Conservation (phyloP, 2,888 invertebrate genomes). For the Globia sparganii region DNA sequence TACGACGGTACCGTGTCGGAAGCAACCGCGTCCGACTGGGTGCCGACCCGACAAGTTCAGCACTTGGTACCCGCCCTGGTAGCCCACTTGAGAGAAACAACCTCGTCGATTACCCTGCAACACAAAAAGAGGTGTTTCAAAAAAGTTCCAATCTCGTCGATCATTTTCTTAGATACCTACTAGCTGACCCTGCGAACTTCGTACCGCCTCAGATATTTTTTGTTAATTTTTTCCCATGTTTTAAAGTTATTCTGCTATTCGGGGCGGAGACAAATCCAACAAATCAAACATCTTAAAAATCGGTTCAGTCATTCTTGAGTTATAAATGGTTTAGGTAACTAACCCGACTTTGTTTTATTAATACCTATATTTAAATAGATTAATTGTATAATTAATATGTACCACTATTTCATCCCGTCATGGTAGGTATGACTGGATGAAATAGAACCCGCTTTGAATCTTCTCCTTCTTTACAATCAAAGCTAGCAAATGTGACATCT, state of each 20-base stretch:
- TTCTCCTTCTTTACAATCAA: neutral
- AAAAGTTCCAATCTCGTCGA: neutral
- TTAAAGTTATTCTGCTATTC: no score
- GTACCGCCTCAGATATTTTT: no score
- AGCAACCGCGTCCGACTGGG: conserved; percentile 90
- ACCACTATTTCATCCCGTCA: neutral
- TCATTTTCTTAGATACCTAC: no score
- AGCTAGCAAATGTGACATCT: neutral
- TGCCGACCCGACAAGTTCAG: conserved; percentile 90
- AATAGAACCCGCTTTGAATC: neutral
- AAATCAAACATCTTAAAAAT: no score
- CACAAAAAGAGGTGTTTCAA: neutral
- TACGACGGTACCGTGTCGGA: conserved; percentile 92
- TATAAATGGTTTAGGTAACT: no score
- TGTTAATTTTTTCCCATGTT: no score
- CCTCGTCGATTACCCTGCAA: conserved; percentile 85
- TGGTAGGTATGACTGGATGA: neutral
- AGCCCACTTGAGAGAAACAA: conserved; percentile 89
- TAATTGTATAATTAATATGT: no score
- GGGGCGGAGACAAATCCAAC: no score
- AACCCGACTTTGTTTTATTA: no score
- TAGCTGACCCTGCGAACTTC: no score
- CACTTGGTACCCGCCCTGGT: conserved; percentile 88
- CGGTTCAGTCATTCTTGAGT: no score
- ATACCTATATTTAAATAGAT: no score